Evolutionary conservation across 2,888 invertebrate genomes (phyloP), one percentile per base, ranked within the genome.

Genomic region (Camptogramma bilineatum): DNA sequence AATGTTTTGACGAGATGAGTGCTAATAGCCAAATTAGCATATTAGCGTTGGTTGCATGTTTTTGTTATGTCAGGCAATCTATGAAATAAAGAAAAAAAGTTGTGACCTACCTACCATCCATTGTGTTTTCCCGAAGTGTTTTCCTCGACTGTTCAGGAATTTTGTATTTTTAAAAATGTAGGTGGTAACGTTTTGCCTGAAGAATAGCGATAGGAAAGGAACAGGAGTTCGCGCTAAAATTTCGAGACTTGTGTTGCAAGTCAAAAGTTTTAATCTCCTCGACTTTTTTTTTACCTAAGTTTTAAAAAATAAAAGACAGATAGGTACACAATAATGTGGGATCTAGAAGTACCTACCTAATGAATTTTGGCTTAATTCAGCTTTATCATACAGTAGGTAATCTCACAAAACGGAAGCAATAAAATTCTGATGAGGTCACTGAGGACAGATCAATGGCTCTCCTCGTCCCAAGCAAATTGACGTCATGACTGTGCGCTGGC

Each of bases 401-500:
- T 31, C 5, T 34, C 9, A 34, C 34, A 10, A 34, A 34, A 34
- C 34, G 34, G 10, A 31, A 31, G 16, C 16, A 10, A 5, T 42
- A 42, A 16, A 16, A 16, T 42, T 42, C 16, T 42, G 42, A 42
- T 42, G 42, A 42, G 44, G 44, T 44, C 44, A 44, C 17, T 44
- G 44, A 44, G 44, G 16, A 34, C 17, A 47, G 47, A n/a, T 48
- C 48, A 48, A 21, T 48, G 48, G 21, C 34, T 13, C 28, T 28
- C 10, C 21, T 1, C 48, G 21, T 10, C 5, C 48, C 13, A 10
- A 13, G 42, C 13, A 65, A 65, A 79, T 72, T 90, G 83, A 89
- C 90, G 90, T 90, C 90, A 90, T 85, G 74, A 31, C 74, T 72
- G 66, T 78, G 69, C 75, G 80, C 85, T 89, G 89, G 90, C 88